These are phyloP conservation scores for Mythimna impura DNA, from an alignment of 2,888 invertebrate genomes.

Conservation along the genomic window DNA sequence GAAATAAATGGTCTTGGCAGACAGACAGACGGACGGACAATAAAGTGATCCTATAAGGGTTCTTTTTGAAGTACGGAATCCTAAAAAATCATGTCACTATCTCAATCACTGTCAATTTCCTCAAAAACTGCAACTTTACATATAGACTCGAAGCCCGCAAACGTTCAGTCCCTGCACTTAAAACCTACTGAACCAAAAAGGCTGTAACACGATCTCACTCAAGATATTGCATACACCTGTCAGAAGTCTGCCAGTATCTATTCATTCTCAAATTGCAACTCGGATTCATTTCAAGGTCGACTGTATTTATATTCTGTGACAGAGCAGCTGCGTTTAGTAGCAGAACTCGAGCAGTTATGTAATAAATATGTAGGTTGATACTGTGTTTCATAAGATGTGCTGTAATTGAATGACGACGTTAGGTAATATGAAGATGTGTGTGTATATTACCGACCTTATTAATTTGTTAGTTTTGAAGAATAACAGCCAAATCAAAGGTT, in stretches of 20 bases:
- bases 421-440: constrained; percentile 39
- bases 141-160: background rate
- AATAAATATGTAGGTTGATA: constrained; percentile 39
- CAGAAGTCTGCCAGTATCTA: background rate
- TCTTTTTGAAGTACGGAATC: too few relatives aligned
- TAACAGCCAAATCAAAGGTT: too few relatives aligned
- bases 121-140: background rate
- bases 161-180: background rate
- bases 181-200: constrained; percentile 9
- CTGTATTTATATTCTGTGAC: constrained; percentile 17
- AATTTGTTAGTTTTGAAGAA: background rate
- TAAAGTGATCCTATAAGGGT: too few relatives aligned
- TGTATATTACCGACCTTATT: background rate
- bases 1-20: too few relatives aligned
- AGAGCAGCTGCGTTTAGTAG: constrained; percentile 9
- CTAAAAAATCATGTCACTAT: too few relatives aligned
- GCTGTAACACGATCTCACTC: constrained; percentile 17
- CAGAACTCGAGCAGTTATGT: constrained; percentile 34
- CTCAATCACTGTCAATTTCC: background rate
- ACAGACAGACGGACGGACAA: too few relatives aligned
- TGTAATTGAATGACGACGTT: constrained; percentile 37
- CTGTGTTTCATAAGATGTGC: constrained; percentile 23
- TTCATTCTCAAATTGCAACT: constrained; percentile 49
- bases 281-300: constrained; percentile 50
- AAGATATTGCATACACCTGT: constrained; percentile 20